Evolutionary conservation across 2,113 vertebrate species (phyloP).

Genomic region (Strigops habroptila): DNA sequence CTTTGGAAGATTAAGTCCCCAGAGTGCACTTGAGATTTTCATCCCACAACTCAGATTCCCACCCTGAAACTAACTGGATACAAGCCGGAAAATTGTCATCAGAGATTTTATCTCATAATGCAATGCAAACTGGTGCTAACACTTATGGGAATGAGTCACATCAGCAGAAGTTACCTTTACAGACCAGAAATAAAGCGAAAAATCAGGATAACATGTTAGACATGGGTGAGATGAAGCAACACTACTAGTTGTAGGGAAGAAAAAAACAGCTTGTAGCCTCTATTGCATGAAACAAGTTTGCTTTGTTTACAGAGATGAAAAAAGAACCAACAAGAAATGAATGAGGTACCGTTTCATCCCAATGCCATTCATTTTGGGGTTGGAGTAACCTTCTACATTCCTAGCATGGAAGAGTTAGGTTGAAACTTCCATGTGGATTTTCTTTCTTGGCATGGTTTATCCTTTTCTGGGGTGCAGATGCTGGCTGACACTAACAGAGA

Average conservation of each 20-base stretch:
- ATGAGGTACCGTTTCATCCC: not conserved
- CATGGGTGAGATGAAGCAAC: not conserved
- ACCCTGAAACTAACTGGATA: not conserved
- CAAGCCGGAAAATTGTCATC: not conserved
- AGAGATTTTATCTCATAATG: not conserved
- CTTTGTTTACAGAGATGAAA: not conserved
- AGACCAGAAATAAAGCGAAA: not conserved
- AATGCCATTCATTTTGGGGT: not conserved
- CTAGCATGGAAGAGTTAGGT: conserved; percentile 3
- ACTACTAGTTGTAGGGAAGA: not conserved
- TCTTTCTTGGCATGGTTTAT: conserved; percentile 39
- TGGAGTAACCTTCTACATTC: conserved; percentile 4
- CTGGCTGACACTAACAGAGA: not conserved
- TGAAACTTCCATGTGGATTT: conserved; percentile 38
- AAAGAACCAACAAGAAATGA: not conserved
- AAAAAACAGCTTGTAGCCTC: not conserved
- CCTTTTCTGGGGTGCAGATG: conserved; percentile 61
- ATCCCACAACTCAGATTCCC: not conserved
- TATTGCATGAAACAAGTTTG: not conserved
- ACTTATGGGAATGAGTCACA: not conserved
- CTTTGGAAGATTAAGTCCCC: not conserved
- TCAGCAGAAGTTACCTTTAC: not conserved
- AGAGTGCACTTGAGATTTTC: not conserved
- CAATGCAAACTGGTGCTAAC: not conserved
- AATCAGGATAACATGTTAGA: not conserved